phyloP scores from a whole-genome alignment of 1,140 invertebrate genomes.

The Galleria mellonella region DNA sequence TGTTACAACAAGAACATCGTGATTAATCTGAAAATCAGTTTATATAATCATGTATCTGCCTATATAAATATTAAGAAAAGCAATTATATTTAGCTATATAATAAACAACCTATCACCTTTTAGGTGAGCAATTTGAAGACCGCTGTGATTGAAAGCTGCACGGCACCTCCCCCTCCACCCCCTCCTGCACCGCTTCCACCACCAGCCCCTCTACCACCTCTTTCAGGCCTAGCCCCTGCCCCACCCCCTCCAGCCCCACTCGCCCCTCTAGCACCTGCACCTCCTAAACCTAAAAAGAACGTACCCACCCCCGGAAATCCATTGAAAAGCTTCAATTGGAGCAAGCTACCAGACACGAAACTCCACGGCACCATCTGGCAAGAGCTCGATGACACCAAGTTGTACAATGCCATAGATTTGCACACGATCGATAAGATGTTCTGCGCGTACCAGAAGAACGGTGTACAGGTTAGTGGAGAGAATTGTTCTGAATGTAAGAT shows the following conservation, averaged over 20 bases:
- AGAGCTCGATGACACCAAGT: constrained; percentile 93
- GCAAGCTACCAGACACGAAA: constrained; percentile 92
- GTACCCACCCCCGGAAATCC: constrained; percentile 93
- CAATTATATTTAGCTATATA: no score
- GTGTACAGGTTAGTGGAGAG: constrained; percentile 77
- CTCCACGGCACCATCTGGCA: constrained; percentile 95
- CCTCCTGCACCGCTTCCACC: constrained; percentile 51
- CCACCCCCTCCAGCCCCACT: constrained; percentile 71
- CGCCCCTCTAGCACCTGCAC: constrained; percentile 72
- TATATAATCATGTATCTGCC: no score
- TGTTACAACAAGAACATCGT: no score
- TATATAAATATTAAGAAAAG: no score
- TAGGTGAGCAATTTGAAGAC: constrained; percentile 72
- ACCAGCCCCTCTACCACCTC: constrained; percentile 75
- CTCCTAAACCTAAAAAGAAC: constrained; percentile 80
- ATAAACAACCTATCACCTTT: no score
- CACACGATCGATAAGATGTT: constrained; percentile 95
- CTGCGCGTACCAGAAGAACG: constrained; percentile 95
- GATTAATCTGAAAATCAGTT: no score
- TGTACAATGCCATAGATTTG: constrained; percentile 94
- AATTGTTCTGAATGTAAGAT: no score
- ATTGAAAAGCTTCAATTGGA: constrained; percentile 98
- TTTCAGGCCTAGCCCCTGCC: constrained; percentile 75
- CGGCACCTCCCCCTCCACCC: constrained; percentile 55
- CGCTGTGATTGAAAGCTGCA: constrained; percentile 65